phyloP scores from a whole-genome alignment of 2,888 invertebrate species.

The Tetrapedia diversipes region DNA sequence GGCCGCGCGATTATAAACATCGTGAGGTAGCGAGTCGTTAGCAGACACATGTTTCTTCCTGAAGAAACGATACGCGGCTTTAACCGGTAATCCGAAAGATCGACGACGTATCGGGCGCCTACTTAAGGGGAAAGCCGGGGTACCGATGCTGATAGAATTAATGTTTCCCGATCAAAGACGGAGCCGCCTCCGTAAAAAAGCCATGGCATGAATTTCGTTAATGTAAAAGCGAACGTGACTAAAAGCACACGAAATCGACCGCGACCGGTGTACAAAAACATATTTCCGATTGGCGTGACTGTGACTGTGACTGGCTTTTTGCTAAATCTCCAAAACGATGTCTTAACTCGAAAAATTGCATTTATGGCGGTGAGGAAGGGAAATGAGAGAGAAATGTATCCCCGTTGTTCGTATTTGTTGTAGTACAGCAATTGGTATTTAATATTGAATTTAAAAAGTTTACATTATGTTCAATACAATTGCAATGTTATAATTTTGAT shows the following conservation, averaged over 20 bases:
- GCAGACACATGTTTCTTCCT: slow-evolving; percentile 36
- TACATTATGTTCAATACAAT: too few species aligned
- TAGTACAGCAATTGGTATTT: background rate
- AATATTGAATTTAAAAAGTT: background rate
- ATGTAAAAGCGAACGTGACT: slow-evolving; percentile 44
- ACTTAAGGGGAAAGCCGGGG: slow-evolving; percentile 51
- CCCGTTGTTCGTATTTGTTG: background rate
- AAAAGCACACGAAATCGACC: slow-evolving; percentile 40
- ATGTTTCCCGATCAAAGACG: slow-evolving; percentile 52
- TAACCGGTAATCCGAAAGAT: slow-evolving; percentile 35
- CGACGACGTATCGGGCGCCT: slow-evolving; percentile 38
- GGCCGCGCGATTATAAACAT: slow-evolving; percentile 40
- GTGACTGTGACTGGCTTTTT: slow-evolving; percentile 46
- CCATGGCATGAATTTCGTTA: slow-evolving; percentile 45
- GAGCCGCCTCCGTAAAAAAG: slow-evolving; percentile 25
- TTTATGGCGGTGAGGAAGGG: background rate
- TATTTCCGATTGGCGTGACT: slow-evolving; percentile 25
- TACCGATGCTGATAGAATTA: slow-evolving; percentile 39
- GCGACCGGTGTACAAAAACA: slow-evolving; percentile 28
- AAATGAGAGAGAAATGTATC: background rate
- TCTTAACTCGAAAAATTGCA: slow-evolving; percentile 32
- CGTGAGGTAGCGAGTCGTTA: slow-evolving; percentile 23
- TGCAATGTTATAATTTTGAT: too few species aligned
- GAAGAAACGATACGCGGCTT: slow-evolving; percentile 17
- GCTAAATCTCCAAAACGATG: slow-evolving; percentile 35